Base-by-base conservation (phyloP, 2,888 invertebrate species). In the Sthenelais limicola region DNA sequence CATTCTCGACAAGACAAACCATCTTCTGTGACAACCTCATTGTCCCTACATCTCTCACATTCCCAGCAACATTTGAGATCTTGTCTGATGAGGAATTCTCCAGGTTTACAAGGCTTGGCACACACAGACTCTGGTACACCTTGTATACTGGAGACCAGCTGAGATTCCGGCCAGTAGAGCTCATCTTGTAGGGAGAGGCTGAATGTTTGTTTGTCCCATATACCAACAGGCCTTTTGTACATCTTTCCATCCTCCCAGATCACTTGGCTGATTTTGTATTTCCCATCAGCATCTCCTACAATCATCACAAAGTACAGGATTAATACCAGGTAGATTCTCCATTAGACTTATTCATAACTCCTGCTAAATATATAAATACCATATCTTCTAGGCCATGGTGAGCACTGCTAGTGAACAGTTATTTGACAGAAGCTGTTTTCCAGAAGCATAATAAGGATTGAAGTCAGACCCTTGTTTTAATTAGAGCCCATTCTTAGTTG, bases 51-150 rank as follows among this genome's bases (percentile, higher is more conserved):
- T 26, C 54, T 26, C n/a, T 73, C 49, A 71, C 82, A 82, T n/a
- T 76, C 74, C 81, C 80, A 82, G 74, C 82, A 82, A 70, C 82
- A 81, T 24, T 67, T 66, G 1, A 73, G 75, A 32, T 79, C 78
- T n/a, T 56, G 56, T 51, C 71, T 73, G 0, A 79, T 73, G 1
- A 73, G 71, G 66, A 75, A 76, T 54, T 79, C 72, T 0, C 80
- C 79, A 9, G 52, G 9, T n/a, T 28, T 35, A 73, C 82, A 82
- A n/a, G 73, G 67, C 24, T 72, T 56, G 47, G 78, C 77, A 71
- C 82, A 82, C 2, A 70, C 77, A 2, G 78, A 73, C 47, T 72
- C 68, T 56, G 73, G 24, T 7, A 33, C 3, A 43, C 15, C 43
- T 32, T 12, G 18, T 5, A 12, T 2, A 33, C 21, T 56, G 56